Conservation (phyloP, 2,888 invertebrate species). For the Creontiades dilutus region DNA sequence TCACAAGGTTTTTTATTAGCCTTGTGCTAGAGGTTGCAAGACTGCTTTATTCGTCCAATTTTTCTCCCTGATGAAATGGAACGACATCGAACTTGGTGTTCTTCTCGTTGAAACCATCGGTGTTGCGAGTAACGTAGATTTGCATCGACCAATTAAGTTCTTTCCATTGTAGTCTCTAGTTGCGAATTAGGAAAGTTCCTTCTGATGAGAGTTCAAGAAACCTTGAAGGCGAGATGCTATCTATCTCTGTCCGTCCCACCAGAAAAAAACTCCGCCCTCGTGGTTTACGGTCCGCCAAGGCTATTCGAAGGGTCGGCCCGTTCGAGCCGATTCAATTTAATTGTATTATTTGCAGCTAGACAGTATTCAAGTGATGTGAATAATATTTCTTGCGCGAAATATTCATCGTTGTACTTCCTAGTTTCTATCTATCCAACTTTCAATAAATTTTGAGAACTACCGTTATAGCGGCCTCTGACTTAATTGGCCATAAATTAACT, state of each 20-base stretch:
- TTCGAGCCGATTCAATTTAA: conserved; percentile 5
- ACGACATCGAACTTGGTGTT: no score
- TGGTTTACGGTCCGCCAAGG: background rate
- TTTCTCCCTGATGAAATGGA: no score
- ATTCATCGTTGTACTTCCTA: no score
- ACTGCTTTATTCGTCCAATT: no score
- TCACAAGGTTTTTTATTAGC: no score
- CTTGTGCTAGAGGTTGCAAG: no score
- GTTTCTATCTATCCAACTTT: no score
- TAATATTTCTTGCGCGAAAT: no score
- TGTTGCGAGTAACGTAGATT: background rate
- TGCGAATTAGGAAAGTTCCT: background rate
- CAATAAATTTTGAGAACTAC: no score
- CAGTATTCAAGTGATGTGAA: background rate
- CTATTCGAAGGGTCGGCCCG: background rate
- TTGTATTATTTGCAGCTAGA: background rate
- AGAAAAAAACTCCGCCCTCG: background rate
- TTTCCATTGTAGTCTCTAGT: background rate
- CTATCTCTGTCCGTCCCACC: background rate
- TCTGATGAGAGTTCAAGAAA: conserved; percentile 32
- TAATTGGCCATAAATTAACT: no score
- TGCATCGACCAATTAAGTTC: background rate
- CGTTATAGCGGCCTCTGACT: no score
- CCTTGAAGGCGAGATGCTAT: conserved; percentile 36
- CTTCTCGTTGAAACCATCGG: no score